Evolutionary conservation across 2,797 vertebrate genomes (phyloP), one percentile per base, ranked within the genome.

Genomic region (Rhinichthys osculus): DNA sequence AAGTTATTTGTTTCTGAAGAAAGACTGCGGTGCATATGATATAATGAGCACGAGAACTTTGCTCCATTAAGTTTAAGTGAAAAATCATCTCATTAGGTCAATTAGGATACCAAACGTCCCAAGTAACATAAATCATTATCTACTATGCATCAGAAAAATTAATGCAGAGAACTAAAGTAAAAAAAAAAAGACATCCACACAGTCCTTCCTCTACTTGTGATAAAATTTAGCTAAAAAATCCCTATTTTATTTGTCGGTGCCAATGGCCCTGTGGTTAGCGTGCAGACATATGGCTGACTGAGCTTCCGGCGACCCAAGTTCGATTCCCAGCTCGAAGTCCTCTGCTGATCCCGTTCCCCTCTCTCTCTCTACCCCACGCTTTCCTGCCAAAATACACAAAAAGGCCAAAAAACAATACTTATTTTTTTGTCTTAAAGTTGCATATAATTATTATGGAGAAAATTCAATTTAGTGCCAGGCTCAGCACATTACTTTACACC

Each of bases 21-120:
- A 78, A 59, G 83, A 78, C 35, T 69, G 73, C 16, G 50, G 64
- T 47, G 69, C 74, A 78, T 84, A 77, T 57, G 74, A 84, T 84
- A 70, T 57, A 57, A 78, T 78, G 74, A 78, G 66, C 30, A 44
- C 3, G 6, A 85, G 66, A 71, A 79, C 40, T 72, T 73, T 80
- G 54, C 42, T 81, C 69, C 54, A 85, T 85, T 80, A 72, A 85
- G 83, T 79, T 59, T 78, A 79, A 78, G 67, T 64, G 77, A 85
- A 66, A 81, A 81, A 73, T 85, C 67, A 69, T 84, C 64, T 78
- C 64, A 70, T 78, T 59, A 78, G 83, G 74, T 84, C 83, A 78
- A 78, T 84, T 70, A 78, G 83, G 64, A 33, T 16, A 54, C 62
- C 14, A 76, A 19, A 52, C 33, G 33, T 67, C 62, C 16, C 42